These are phyloP conservation scores for Uria lomvia DNA, from an alignment of 2,113 vertebrate species.

Conservation along the genomic window DNA sequence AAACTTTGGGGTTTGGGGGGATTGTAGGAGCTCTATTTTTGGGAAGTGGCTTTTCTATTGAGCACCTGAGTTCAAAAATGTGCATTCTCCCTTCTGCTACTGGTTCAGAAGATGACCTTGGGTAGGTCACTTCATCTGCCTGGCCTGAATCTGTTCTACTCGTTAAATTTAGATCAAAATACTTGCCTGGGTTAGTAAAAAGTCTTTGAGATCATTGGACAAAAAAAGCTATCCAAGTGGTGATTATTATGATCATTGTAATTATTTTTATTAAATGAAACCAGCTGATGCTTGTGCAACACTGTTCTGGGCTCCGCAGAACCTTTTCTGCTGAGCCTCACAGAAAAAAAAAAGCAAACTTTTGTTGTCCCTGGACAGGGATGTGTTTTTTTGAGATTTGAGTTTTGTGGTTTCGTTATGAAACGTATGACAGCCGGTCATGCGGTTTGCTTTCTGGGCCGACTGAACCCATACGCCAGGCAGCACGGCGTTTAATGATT, in stretches of 20 bases:
- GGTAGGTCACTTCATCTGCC: not conserved
- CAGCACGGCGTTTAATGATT: conserved; percentile 11
- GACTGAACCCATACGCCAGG: not conserved
- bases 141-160: not conserved
- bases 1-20: not conserved
- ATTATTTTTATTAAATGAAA: conserved; percentile 54
- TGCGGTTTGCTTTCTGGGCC: conserved; percentile 21
- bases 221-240: not conserved
- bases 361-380: conserved; percentile 46
- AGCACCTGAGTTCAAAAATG: not conserved
- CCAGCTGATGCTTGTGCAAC: conserved; percentile 31
- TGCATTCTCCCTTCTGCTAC: not conserved
- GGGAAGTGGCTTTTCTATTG: not conserved
- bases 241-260: not conserved
- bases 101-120: not conserved
- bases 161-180: conserved; percentile 17
- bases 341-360: not conserved
- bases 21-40: not conserved
- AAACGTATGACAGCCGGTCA: conserved; percentile 35
- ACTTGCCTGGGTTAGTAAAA: not conserved
- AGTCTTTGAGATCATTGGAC: not conserved
- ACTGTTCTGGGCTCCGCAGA: not conserved
- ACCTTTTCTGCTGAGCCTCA: not conserved
- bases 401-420: conserved; percentile 57
- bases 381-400: conserved; percentile 38